Conservation (phyloP, 2,113 vertebrate species). For the Lepisosteus osseus region DNA sequence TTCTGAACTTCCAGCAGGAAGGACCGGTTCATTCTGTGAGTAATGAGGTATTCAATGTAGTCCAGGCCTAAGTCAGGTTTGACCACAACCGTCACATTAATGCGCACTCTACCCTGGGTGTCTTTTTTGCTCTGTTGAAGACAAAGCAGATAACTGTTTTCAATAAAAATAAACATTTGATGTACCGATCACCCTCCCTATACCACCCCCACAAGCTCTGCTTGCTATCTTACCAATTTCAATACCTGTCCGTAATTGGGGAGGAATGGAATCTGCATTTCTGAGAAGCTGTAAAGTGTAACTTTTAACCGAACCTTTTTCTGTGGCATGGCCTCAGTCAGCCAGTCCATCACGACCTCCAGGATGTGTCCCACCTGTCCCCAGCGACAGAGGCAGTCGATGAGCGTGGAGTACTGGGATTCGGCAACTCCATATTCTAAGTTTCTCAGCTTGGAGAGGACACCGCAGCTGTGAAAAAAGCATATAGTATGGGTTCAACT, state of each 20-base stretch:
- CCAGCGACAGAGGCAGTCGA: slow-evolving; percentile 91
- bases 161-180: not conserved
- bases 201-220: no score
- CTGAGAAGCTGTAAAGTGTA: no score
- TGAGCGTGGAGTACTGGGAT: slow-evolving; percentile 64
- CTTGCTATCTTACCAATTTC: not conserved
- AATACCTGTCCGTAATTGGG: no score
- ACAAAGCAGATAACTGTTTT: not conserved
- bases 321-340: slow-evolving; percentile 57
- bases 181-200: not conserved
- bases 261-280: not conserved
- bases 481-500: slow-evolving; percentile 11
- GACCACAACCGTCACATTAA: slow-evolving; percentile 58
- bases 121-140: slow-evolving; percentile 45
- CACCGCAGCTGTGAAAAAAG: slow-evolving; percentile 69
- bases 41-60: slow-evolving; percentile 82
- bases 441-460: slow-evolving; percentile 77
- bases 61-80: slow-evolving; percentile 81
- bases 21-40: slow-evolving; percentile 62
- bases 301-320: slow-evolving; percentile 52
- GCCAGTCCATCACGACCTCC: slow-evolving; percentile 80
- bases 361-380: slow-evolving; percentile 74
- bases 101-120: slow-evolving; percentile 58
- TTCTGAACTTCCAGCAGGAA: slow-evolving; percentile 64
- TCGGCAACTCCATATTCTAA: slow-evolving; percentile 57